Conservation (phyloP, 2,113 vertebrate genomes). For the Clinocottus analis region DNA sequence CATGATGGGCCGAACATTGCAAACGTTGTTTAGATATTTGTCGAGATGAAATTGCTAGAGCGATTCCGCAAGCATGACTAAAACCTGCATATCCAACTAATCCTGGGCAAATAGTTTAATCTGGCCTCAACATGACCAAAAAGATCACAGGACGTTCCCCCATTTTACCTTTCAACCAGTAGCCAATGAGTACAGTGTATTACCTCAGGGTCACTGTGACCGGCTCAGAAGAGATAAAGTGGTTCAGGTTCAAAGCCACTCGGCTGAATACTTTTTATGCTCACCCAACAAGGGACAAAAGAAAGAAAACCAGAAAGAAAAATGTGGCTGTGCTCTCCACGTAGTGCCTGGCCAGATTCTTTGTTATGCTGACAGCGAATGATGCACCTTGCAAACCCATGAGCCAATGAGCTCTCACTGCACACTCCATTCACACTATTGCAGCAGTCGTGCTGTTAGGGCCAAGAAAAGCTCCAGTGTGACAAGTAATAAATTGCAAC, state of each 20-base stretch:
- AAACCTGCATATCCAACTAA: not conserved
- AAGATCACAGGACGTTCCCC: not conserved
- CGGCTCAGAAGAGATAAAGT: not conserved
- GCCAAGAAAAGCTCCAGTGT: constrained; percentile 12
- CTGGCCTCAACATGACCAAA: not conserved
- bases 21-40: not conserved
- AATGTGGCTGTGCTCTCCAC: not conserved
- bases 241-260: constrained; percentile 1
- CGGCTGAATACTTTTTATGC: constrained; percentile 1
- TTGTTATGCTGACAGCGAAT: constrained; percentile 26
- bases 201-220: constrained; percentile 5
- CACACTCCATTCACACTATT: constrained; percentile 9
- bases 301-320: not conserved
- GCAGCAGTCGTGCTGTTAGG: not conserved
- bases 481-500: not conserved
- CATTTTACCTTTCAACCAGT: not conserved
- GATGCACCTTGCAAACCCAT: constrained; percentile 24
- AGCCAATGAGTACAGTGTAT: not conserved
- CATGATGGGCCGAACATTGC: not conserved
- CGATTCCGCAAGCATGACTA: not conserved
- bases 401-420: constrained; percentile 2
- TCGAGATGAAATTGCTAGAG: not conserved
- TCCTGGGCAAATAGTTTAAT: not conserved
- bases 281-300: not conserved
- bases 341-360: not conserved